Evolutionary conservation across 2,888 invertebrate species (phyloP).

Genomic region (Amiota minor): DNA sequence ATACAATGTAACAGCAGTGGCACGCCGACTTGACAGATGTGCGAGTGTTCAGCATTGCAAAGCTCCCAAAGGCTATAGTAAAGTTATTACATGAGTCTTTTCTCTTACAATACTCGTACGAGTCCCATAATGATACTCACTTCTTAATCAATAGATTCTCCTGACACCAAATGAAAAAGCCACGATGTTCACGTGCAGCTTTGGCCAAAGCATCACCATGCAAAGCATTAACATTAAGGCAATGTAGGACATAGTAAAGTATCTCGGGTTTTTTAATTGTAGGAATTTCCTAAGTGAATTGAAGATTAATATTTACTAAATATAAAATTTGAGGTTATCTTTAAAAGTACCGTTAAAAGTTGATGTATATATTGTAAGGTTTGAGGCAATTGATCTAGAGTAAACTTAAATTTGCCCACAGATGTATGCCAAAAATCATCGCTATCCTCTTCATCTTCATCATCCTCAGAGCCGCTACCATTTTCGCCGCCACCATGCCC

Average conservation of each 20-base stretch:
- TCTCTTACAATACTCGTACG: too few species aligned
- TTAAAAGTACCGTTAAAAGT: constrained; percentile 78
- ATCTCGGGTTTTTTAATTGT: constrained; percentile 91
- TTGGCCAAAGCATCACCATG: constrained; percentile 94
- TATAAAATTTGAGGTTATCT: constrained; percentile 46
- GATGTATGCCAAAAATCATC: constrained; percentile 94
- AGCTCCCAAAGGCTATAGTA: constrained; percentile 88
- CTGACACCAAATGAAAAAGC: constrained; percentile 96
- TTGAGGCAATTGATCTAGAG: constrained; percentile 90
- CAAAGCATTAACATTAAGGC: constrained; percentile 90
- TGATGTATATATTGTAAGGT: constrained; percentile 95
- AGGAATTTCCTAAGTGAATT: constrained; percentile 79
- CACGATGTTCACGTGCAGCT: constrained; percentile 90
- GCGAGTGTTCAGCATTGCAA: constrained; percentile 92
- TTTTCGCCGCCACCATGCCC: constrained; percentile 77
- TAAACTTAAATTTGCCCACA: constrained; percentile 93
- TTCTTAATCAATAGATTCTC: constrained; percentile 94
- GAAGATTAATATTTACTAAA: background rate
- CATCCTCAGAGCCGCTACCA: constrained; percentile 81
- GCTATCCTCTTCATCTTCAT: constrained; percentile 79
- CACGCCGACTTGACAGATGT: constrained; percentile 93
- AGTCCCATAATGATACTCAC: constrained; percentile 74
- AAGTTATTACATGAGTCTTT: background rate
- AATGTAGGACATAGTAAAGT: constrained; percentile 92
- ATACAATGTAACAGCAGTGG: constrained; percentile 96